These are phyloP conservation scores for Morinoia aosen DNA, from an alignment of 2,888 invertebrate genomes.

Conservation along the genomic window DNA sequence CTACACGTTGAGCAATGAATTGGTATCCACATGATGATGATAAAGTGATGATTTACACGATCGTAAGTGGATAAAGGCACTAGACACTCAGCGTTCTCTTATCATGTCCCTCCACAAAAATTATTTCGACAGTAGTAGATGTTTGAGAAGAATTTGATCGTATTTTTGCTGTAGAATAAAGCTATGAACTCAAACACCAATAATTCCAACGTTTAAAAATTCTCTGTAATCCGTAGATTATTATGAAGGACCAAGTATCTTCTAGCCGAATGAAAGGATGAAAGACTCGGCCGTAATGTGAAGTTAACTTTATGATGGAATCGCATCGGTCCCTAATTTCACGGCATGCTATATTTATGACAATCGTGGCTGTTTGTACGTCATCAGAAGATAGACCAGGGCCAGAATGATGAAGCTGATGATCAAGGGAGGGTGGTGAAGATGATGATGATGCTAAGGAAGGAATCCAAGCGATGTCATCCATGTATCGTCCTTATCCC, in stretches of 20 bases:
- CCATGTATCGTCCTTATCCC: conserved; percentile 4
- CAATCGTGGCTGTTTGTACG: background rate
- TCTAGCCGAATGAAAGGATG: background rate
- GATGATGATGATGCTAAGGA: background rate
- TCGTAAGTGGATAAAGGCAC: background rate
- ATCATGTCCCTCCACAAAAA: background rate
- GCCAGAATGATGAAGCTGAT: background rate
- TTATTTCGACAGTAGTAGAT: background rate
- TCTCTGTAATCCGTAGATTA: background rate
- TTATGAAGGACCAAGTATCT: background rate
- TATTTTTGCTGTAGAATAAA: background rate
- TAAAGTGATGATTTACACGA: background rate
- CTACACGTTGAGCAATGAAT: background rate
- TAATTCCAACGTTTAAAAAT: background rate
- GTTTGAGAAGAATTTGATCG: background rate
- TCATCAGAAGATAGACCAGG: background rate
- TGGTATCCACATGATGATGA: background rate
- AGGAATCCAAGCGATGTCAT: background rate
- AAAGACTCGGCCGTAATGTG: background rate
- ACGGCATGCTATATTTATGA: background rate
- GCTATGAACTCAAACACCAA: background rate
- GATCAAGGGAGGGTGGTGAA: background rate
- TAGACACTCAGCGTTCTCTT: background rate
- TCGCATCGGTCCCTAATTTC: background rate
- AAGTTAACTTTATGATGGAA: background rate